These are phyloP conservation scores for Gymnogyps californianus DNA, from an alignment of 2,113 vertebrate species.

Conservation along the genomic window DNA sequence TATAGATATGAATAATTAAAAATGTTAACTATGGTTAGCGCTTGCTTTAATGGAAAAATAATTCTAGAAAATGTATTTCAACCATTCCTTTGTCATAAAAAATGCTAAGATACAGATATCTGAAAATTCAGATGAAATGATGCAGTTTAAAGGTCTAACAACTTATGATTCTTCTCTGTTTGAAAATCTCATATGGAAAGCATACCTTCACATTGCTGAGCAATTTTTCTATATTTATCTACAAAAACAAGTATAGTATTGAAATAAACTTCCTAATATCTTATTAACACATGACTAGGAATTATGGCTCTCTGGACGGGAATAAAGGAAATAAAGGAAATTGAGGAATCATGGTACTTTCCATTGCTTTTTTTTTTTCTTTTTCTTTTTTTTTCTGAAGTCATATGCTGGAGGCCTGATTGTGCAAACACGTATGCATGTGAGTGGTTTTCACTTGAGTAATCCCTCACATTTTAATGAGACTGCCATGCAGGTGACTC, in stretches of 20 bases:
- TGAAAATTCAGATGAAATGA: conserved; percentile 56
- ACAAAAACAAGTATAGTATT: conserved; percentile 22
- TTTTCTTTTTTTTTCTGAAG: neutral
- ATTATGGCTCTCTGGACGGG: conserved; percentile 45
- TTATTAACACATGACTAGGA: conserved; percentile 10
- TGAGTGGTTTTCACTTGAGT: neutral
- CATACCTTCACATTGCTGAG: conserved; percentile 46
- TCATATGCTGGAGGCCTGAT: neutral
- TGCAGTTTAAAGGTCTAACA: conserved; percentile 30
- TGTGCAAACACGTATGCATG: neutral
- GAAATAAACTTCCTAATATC: conserved; percentile 29
- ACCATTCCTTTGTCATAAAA: conserved; percentile 59
- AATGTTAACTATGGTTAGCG: conserved; percentile 70
- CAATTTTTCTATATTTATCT: conserved; percentile 20
- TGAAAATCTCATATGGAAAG: conserved; percentile 35
- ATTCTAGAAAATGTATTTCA: conserved; percentile 65
- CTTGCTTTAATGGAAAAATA: conserved; percentile 67
- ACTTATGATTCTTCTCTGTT: conserved; percentile 14
- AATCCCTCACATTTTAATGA: neutral
- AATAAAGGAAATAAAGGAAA: conserved; percentile 20
- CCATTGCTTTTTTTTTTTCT: neutral
- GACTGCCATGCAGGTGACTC: neutral
- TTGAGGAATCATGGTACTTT: conserved; percentile 5
- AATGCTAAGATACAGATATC: conserved; percentile 59
- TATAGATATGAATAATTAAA: conserved; percentile 67